phyloP scores from a whole-genome alignment of 1,140 invertebrate genomes.

The Agrilus planipennis region DNA sequence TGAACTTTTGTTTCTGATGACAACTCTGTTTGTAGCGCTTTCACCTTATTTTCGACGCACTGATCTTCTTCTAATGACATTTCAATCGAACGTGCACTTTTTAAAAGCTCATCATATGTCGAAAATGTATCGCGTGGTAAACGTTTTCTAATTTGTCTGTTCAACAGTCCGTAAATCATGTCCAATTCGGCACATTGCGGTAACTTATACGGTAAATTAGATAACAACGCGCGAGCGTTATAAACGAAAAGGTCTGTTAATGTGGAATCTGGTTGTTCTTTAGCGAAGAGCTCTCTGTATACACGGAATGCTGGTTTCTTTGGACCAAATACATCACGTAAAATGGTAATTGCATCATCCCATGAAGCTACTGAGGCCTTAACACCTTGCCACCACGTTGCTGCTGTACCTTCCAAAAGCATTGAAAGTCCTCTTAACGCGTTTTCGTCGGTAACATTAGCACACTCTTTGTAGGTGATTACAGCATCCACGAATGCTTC shows the following conservation, averaged over 20 bases:
- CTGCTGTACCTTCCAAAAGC: conserved; percentile 31
- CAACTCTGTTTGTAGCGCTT: background rate
- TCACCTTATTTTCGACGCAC: background rate
- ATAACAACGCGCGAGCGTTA: background rate
- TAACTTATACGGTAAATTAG: background rate
- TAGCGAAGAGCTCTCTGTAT: background rate
- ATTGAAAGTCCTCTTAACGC: conserved; percentile 33
- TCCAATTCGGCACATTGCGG: background rate
- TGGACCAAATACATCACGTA: background rate
- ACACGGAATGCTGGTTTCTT: background rate
- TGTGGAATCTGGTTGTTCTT: background rate
- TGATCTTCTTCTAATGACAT: background rate
- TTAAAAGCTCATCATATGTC: background rate
- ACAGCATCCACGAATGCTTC: conserved; percentile 18
- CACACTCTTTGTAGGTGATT: conserved; percentile 15
- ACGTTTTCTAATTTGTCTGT: background rate
- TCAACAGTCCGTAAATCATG: conserved; percentile 1
- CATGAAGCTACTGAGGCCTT: background rate
- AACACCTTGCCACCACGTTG: conserved; percentile 35
- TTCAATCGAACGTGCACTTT: background rate
- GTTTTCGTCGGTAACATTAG: conserved; percentile 29
- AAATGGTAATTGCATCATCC: background rate
- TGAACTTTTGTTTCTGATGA: no score
- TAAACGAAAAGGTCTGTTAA: background rate
- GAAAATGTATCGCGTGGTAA: background rate